Conservation (phyloP, 2,797 vertebrate genomes). For the Odontamblyopus rebecca region DNA sequence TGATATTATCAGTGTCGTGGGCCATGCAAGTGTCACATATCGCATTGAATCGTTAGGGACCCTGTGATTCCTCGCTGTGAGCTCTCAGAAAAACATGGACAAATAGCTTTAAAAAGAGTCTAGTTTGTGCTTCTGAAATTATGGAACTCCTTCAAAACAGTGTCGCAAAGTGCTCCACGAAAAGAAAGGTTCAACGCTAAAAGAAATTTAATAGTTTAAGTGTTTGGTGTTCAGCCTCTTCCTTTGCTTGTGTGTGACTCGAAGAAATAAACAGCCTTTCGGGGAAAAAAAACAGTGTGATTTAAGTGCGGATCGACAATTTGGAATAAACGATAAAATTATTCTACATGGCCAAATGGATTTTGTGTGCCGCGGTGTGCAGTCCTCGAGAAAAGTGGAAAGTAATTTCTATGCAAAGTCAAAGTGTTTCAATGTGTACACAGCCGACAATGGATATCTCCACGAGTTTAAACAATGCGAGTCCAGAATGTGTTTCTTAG, state of each 20-base stretch:
- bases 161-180: slow-evolving; percentile 30
- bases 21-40: neutral
- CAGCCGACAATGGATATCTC: neutral
- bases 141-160: slow-evolving; percentile 29
- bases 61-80: neutral
- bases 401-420: slow-evolving; percentile 45
- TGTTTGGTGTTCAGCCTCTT: slow-evolving; percentile 28
- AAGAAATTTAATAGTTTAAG: slow-evolving; percentile 39
- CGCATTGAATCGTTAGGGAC: neutral
- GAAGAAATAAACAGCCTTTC: slow-evolving; percentile 31
- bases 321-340: slow-evolving; percentile 39
- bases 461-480: neutral
- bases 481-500: neutral
- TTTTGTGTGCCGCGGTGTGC: slow-evolving; percentile 22
- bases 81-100: neutral
- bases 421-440: slow-evolving; percentile 5
- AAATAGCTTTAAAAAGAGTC: slow-evolving; percentile 3
- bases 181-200: slow-evolving; percentile 34
- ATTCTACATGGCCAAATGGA: slow-evolving; percentile 38
- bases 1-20: no score
- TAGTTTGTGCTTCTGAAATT: slow-evolving; percentile 40
- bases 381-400: slow-evolving; percentile 26
- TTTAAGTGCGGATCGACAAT: slow-evolving; percentile 25
- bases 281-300: slow-evolving; percentile 15
- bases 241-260: slow-evolving; percentile 30